A percentile compares a stretch with the other conserved stretches of the same genome.
Evolutionary conservation across 2,113 vertebrate species (phyloP).

Genomic region (Melospiza georgiana): DNA sequence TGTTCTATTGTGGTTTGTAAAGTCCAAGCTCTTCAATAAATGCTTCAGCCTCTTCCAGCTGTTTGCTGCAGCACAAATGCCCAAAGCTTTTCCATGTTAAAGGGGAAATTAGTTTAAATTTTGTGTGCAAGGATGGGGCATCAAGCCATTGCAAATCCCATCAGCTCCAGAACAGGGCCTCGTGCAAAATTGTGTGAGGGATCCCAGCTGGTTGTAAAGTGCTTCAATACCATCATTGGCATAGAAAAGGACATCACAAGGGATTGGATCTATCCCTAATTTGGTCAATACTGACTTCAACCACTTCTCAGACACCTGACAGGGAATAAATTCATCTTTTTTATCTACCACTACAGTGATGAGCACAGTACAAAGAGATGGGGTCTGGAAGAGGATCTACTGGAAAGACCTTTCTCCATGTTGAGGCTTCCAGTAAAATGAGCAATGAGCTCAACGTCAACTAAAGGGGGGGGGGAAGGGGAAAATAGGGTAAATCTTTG

Average conservation of each 20-base stretch:
- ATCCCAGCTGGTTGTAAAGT: slow-evolving; percentile 34
- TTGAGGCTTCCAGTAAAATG: not conserved
- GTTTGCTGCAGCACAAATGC: not conserved
- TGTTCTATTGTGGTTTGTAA: not conserved
- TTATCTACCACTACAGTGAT: not conserved
- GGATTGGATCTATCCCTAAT: not conserved
- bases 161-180: not conserved
- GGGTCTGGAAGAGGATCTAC: not conserved
- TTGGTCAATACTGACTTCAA: not conserved
- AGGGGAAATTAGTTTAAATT: not conserved
- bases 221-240: slow-evolving; percentile 19
- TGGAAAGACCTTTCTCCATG: not conserved
- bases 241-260: not conserved
- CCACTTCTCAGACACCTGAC: no score
- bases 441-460: not conserved
- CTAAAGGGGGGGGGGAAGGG: not conserved
- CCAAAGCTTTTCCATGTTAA: not conserved
- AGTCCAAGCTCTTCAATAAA: not conserved
- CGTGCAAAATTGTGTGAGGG: not conserved
- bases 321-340: not conserved
- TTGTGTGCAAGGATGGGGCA: not conserved
- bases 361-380: not conserved
- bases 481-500: not conserved
- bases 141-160: not conserved
- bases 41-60: not conserved